Evolutionary conservation across 2,888 invertebrate genomes (phyloP), one percentile per base, ranked within the genome.

Genomic region (Catocala fraxini): DNA sequence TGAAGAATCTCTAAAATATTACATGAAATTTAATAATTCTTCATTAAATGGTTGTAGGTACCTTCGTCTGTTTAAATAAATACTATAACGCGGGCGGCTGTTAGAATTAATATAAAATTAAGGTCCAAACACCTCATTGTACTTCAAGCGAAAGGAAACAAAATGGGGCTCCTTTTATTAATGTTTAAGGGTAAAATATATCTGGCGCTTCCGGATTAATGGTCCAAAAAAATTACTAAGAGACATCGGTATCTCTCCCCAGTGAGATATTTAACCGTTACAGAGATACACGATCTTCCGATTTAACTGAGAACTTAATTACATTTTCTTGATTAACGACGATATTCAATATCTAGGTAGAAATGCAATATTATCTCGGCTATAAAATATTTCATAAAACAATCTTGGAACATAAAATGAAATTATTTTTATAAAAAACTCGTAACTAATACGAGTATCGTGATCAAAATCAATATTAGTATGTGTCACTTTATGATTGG

Each of bases 281-380:
- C 39, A 59, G 62, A 59, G 65, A 62, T 63, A 72, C 59, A 70
- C 63, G 62, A 75, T 69, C 63, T 57, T 60, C 54, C 55, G 25
- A 65, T 70, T 71, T 67, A 66, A 69, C 68, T 75, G 56, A 59
- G 57, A 61, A 67, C 43, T 59, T 70, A 74, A 67, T 71, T 57
- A 63, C 58, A 59, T 63, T 68, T 59, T 63, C 63, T 56, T 60
- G 48, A 56, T 51, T 61, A 59, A 65, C 56, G 7, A 47, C 46
- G 45, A 51, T 39, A 47, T 57, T 42, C 7, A 42, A 53, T 53
- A 43, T 59, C 60, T 34, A n/a, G 5, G 35, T 4, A 12, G 35
- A 39, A 6, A 7, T 7, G 35, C 35, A 7, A 39, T 25, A 39
- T 39, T 39, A 39, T 39, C 9, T 39, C 35, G 35, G 9, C 6